phyloP scores from a whole-genome alignment of 2,888 invertebrate species.

The Steinernema hermaphroditum region DNA sequence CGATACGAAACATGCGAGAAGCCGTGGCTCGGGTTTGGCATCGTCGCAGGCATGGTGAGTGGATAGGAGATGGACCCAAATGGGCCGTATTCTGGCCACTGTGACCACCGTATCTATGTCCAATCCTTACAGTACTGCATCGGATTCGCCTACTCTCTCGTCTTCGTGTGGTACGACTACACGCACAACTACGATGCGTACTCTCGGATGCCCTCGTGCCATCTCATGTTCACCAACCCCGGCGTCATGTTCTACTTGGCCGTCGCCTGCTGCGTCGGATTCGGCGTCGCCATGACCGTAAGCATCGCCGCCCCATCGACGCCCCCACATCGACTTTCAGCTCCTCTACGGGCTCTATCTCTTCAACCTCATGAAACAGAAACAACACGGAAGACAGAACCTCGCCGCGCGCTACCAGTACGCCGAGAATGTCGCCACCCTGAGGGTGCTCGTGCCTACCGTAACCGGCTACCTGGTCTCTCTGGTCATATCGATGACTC shows the following conservation, averaged over 20 bases:
- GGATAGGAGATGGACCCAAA: background rate
- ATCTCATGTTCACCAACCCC: conserved; percentile 22
- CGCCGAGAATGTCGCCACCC: conserved; percentile 29
- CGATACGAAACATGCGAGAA: background rate
- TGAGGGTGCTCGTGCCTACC: conserved; percentile 32
- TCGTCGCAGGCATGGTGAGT: conserved; percentile 3
- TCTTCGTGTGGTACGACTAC: conserved; percentile 27
- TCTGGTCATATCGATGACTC: conserved; percentile 18
- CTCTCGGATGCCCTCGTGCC: conserved; percentile 10
- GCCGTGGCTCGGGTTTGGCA: conserved; percentile 3
- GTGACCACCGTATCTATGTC: background rate
- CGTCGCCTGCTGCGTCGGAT: conserved; percentile 11
- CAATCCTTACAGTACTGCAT: background rate
- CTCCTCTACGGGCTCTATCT: conserved; percentile 27
- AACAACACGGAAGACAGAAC: background rate
- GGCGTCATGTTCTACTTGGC: conserved; percentile 29
- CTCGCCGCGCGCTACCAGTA: conserved; percentile 33
- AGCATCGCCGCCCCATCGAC: background rate
- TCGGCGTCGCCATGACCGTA: background rate
- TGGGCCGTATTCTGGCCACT: too few relatives aligned
- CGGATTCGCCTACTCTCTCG: background rate
- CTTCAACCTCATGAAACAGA: conserved; percentile 30
- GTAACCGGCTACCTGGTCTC: conserved; percentile 32
- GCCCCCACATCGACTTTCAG: conserved; percentile 18
- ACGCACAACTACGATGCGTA: background rate